phyloP scores from a whole-genome alignment of 2,113 vertebrate genomes.

The Seriola rivoliana region DNA sequence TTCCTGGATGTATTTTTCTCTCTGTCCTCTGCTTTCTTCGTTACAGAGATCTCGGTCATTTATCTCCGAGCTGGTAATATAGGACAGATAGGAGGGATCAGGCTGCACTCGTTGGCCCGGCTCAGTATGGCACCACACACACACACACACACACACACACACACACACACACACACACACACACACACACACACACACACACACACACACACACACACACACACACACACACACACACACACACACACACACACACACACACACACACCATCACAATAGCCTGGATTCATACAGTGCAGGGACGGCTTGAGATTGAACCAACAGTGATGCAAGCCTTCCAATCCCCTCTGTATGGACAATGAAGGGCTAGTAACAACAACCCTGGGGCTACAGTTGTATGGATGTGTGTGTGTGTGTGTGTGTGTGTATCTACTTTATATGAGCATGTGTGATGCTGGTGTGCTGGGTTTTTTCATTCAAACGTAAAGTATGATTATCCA shows the following conservation, averaged over 20 bases:
- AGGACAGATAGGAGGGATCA: conserved; percentile 41
- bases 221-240: conserved; percentile 28
- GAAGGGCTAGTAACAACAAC: conserved; percentile 52
- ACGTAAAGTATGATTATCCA: neutral
- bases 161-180: conserved; percentile 34
- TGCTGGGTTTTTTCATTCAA: conserved; percentile 10
- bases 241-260: conserved; percentile 8
- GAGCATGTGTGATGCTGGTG: conserved; percentile 8
- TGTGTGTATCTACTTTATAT: neutral
- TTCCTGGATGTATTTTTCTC: conserved; percentile 12
- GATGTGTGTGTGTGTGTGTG: neutral
- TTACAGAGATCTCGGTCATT: conserved; percentile 23
- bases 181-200: no score
- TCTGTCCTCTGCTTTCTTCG: conserved; percentile 21
- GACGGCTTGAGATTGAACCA: conserved; percentile 67
- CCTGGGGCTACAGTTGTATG: conserved; percentile 30
- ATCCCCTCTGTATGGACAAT: conserved; percentile 49
- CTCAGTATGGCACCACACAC: conserved; percentile 36
- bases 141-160: conserved; percentile 23
- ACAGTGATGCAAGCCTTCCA: conserved; percentile 63
- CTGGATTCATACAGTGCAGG: conserved; percentile 57
- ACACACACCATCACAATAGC: conserved; percentile 59
- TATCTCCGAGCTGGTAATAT: conserved; percentile 21
- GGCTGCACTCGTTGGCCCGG: conserved; percentile 40
- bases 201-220: no score